Conservation (phyloP, 2,797 vertebrate genomes). For the Odontamblyopus rebecca region DNA sequence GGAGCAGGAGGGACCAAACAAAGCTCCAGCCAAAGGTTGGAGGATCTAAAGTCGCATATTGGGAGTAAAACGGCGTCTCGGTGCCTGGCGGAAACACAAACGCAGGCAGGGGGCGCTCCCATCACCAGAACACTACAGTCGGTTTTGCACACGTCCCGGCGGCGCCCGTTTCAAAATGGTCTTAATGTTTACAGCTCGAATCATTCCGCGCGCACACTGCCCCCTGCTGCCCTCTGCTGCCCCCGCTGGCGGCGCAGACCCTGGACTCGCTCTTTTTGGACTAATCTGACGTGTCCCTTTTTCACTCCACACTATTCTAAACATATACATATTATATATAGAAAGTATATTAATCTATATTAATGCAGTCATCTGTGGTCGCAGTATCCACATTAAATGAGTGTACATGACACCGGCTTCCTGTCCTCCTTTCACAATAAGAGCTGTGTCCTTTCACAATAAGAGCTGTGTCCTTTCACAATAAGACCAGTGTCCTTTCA, state of each 20-base stretch:
- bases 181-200: not conserved
- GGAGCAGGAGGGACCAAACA: not conserved
- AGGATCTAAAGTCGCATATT: not conserved
- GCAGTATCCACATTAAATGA: slow-evolving; percentile 16
- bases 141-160: not conserved
- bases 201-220: not conserved
- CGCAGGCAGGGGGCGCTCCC: not conserved
- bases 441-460: too few relatives aligned
- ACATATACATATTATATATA: slow-evolving; percentile 12
- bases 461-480: too few relatives aligned
- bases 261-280: slow-evolving; percentile 7
- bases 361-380: slow-evolving; percentile 15
- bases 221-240: not conserved
- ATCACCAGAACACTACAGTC: not conserved
- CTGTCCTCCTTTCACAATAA: not conserved
- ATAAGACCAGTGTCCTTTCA: too few relatives aligned
- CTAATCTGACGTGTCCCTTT: slow-evolving; percentile 45
- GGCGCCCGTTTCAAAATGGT: not conserved
- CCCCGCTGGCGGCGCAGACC: not conserved
- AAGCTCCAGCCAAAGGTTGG: not conserved
- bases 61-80: too few relatives aligned
- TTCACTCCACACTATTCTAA: slow-evolving; percentile 22
- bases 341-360: slow-evolving; percentile 16
- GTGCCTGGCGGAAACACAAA: too few relatives aligned
- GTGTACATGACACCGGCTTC: slow-evolving; percentile 1